Evolutionary conservation across 1,140 invertebrate genomes (phyloP).

Genomic region (Euura lappo): DNA sequence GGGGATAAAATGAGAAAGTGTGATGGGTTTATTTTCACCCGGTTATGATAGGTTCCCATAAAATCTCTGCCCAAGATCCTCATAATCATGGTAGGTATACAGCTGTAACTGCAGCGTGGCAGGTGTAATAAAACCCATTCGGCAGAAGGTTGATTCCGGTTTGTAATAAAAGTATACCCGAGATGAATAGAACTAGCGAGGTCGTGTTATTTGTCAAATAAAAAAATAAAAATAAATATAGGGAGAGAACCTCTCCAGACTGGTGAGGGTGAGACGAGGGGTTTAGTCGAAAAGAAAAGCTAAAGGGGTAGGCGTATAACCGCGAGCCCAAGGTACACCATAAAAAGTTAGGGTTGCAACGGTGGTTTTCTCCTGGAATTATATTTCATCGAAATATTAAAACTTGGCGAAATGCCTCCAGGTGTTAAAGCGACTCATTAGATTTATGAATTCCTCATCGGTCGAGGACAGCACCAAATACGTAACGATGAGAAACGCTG

Average conservation of each 20-base stretch:
- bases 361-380: too few species aligned
- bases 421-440: neutral
- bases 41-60: too few species aligned
- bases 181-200: neutral
- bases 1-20: too few species aligned
- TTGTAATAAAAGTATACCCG: neutral
- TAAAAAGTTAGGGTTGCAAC: too few species aligned
- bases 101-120: too few species aligned
- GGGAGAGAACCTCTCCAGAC: neutral
- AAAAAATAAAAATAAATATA: neutral
- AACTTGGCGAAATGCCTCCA: too few species aligned
- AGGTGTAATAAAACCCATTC: neutral
- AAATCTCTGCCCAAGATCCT: too few species aligned
- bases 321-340: too few species aligned
- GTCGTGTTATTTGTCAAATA: neutral
- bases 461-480: neutral
- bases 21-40: too few species aligned
- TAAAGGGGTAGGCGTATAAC: neutral
- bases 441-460: neutral
- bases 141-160: neutral
- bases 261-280: neutral
- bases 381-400: too few species aligned
- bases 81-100: too few species aligned
- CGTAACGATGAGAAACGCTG: neutral
- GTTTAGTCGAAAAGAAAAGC: neutral